Conservation (phyloP, 2,797 vertebrate species). For the Labroides dimidiatus region DNA sequence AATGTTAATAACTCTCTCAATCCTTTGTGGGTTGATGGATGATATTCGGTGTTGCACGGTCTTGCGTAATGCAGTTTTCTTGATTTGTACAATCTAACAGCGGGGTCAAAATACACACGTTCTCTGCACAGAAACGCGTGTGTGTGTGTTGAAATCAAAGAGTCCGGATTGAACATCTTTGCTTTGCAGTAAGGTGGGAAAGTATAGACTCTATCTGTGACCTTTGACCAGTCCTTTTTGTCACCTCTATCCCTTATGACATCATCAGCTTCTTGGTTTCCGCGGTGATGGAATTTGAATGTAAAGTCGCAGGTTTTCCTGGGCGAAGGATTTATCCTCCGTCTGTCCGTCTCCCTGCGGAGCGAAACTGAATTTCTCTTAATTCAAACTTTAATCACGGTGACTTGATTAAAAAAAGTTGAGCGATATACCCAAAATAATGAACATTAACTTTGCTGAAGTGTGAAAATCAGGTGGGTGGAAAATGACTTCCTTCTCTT, state of each 20-base stretch:
- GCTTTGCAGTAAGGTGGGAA: neutral
- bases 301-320: too few species aligned
- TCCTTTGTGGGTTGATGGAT: neutral
- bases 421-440: neutral
- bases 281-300: too few species aligned
- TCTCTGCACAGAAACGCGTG: neutral
- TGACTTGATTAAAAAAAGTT: neutral
- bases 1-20: conserved; percentile 35
- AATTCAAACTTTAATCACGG: neutral
- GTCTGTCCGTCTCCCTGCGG: neutral
- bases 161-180: neutral
- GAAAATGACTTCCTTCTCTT: too few species aligned
- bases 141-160: neutral
- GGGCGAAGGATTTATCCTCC: neutral
- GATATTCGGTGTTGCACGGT: conserved; percentile 20
- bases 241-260: too few species aligned
- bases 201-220: neutral
- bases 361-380: neutral
- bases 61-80: conserved; percentile 31
- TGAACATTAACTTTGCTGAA: too few species aligned
- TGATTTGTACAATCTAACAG: neutral
- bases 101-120: neutral
- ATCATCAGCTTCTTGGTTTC: too few species aligned
- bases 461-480: too few species aligned
- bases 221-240: too few species aligned